Evolutionary conservation across 2,113 vertebrate species (phyloP).

Genomic region (Genyomyrus donnyi): DNA sequence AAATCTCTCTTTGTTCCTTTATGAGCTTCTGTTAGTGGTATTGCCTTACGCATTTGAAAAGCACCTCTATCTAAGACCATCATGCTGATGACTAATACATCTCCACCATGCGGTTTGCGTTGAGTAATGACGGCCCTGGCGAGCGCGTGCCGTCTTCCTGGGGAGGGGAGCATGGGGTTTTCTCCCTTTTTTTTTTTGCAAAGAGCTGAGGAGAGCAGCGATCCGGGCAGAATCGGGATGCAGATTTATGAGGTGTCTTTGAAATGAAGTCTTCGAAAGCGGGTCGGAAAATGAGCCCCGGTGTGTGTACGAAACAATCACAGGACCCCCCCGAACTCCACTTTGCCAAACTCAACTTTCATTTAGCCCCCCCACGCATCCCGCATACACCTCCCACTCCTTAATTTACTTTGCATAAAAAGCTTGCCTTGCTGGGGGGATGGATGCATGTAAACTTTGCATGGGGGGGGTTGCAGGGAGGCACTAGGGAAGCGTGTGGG

Average conservation of each 20-base stretch:
- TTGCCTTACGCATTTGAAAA: neutral
- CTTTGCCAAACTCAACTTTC: neutral
- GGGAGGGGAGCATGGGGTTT: neutral
- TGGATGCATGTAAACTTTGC: conserved; percentile 11
- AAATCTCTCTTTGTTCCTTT: neutral
- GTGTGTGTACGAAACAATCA: conserved; percentile 6
- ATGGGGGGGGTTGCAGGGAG: neutral
- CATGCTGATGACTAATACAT: neutral
- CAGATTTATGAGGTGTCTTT: conserved; percentile 17
- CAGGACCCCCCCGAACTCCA: neutral
- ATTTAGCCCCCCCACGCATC: neutral
- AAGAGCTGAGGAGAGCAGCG: neutral
- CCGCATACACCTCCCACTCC: neutral
- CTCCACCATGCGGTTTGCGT: neutral
- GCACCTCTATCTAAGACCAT: neutral
- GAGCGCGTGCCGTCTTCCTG: neutral
- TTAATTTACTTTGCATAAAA: conserved; percentile 13
- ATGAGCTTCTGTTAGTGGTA: neutral
- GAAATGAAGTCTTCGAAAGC: conserved; percentile 14
- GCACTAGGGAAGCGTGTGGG: neutral
- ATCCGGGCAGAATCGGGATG: neutral
- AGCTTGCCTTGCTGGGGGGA: neutral
- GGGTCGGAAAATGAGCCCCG: neutral
- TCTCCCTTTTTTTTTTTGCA: neutral
- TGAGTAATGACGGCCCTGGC: conserved; percentile 3